phyloP scores from a whole-genome alignment of 2,888 invertebrate genomes.

The Serrognathus titanus region DNA sequence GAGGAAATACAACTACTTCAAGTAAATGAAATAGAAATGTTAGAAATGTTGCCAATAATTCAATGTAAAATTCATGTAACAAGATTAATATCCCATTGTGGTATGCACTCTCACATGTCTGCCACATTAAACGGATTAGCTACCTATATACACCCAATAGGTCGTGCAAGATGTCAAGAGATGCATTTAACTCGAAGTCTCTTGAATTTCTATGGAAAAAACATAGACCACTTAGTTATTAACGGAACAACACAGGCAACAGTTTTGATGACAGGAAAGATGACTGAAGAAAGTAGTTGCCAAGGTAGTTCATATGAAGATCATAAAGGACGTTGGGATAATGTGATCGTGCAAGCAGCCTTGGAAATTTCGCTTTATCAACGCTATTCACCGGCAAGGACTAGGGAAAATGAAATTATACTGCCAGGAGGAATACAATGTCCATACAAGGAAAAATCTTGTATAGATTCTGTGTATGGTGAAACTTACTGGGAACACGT shows the following conservation, averaged over 20 bases:
- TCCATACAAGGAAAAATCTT: constrained; percentile 5
- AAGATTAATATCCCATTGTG: constrained; percentile 1
- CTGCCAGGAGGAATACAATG: constrained; percentile 7
- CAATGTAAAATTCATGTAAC: constrained; percentile 10
- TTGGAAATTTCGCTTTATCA: constrained; percentile 5
- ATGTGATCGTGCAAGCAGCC: constrained; percentile 3
- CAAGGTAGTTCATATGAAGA: constrained; percentile 5
- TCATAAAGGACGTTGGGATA: constrained; percentile 4
- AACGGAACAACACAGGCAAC: constrained; percentile 5
- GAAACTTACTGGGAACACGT: constrained; percentile 3
- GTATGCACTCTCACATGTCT: constrained; percentile 7
- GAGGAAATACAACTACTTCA: constrained; percentile 2
- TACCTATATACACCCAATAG: not conserved
- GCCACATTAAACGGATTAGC: constrained; percentile 5
- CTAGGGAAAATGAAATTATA: constrained; percentile 4
- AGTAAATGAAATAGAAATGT: not conserved
- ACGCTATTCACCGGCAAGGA: not conserved
- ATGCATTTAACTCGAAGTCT: constrained; percentile 4
- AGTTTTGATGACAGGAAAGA: constrained; percentile 5
- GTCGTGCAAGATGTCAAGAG: not conserved
- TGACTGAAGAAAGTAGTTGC: constrained; percentile 1
- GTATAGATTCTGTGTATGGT: constrained; percentile 8
- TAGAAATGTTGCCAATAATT: not conserved
- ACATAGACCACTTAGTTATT: no score
- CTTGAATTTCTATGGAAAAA: not conserved